Evolutionary conservation across 2,113 vertebrate species (phyloP), one percentile per base, ranked within the genome.

Genomic region (Spea multiplicata): DNA sequence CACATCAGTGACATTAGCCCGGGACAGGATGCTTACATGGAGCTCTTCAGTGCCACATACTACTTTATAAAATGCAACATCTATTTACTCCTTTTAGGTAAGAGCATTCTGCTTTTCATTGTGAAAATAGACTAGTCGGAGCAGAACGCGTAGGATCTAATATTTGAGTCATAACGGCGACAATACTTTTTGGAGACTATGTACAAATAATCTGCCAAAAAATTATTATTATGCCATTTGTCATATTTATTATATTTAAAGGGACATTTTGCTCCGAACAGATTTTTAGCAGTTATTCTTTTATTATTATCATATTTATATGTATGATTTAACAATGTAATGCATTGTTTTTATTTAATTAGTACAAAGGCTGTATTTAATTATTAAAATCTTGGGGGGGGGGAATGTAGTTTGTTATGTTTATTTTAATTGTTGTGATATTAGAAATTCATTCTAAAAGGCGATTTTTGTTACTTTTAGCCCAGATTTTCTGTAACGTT

Each of bases 51-150:
- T 83, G 79, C 74, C 80, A 84, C 80, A n/a, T 76, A 78, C 75
- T 87, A 84, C 83, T 80, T 86, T 75, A 82, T 91, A 69, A 81
- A 81, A 2, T 90, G 84, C 85, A 86, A 87, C 81, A 80, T 91
- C 62, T 89, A 81, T 84, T 77, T 91, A 71, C 86, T 92, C 0
- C 88, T 93, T 57, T 81, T 93, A 88, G 92, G 92, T 93, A 93
- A 93, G 92, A 70, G 67, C 3, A 74, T 65, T 75, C 77, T 59
- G 6, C 14, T 59, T 4, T 77, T 10, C 65, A 78, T 79, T 59
- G 70, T 73, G 12, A 81, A 53, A 53, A 59, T 13, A 59, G 14
- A 59, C 2, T 59, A 7, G 14, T 59, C 55, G 2, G 10, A 59
- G 12, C 55, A 9, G 12, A 12, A 4, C 46, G 52, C 6, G 10